These are phyloP conservation scores for Aphidius colemani DNA, from an alignment of 2,888 invertebrate genomes.

Conservation along the genomic window DNA sequence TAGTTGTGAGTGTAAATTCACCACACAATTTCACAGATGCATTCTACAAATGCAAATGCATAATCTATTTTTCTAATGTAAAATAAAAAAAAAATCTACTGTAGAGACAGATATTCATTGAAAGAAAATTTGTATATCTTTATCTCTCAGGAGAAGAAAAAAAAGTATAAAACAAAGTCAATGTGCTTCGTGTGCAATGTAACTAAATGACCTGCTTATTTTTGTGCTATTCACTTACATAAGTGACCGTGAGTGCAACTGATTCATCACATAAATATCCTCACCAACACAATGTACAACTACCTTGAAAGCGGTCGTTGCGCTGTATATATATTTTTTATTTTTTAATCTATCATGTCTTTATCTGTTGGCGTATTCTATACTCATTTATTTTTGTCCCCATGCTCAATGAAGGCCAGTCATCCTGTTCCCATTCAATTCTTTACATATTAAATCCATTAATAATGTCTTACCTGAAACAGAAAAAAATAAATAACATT, in stretches of 20 bases:
- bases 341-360: conserved; percentile 16
- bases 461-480: conserved; percentile 24
- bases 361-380: conserved; percentile 15
- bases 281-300: conserved; percentile 24
- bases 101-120: neutral
- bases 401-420: conserved; percentile 2
- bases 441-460: conserved; percentile 1
- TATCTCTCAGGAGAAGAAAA: neutral
- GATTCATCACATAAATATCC: conserved; percentile 3
- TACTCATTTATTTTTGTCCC: neutral
- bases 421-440: conserved; percentile 4
- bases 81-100: too few species aligned
- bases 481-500: conserved; percentile 20
- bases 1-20: too few species aligned
- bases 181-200: conserved; percentile 25
- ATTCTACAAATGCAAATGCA: too few species aligned
- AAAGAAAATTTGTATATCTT: neutral
- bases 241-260: conserved; percentile 25
- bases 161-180: neutral
- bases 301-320: conserved; percentile 57
- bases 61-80: too few species aligned
- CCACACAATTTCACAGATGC: too few species aligned
- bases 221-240: conserved; percentile 28
- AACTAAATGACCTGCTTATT: conserved; percentile 20
- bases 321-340: conserved; percentile 37